phyloP scores from a whole-genome alignment of 2,113 vertebrate species.

The Sporophila hypoxantha region DNA sequence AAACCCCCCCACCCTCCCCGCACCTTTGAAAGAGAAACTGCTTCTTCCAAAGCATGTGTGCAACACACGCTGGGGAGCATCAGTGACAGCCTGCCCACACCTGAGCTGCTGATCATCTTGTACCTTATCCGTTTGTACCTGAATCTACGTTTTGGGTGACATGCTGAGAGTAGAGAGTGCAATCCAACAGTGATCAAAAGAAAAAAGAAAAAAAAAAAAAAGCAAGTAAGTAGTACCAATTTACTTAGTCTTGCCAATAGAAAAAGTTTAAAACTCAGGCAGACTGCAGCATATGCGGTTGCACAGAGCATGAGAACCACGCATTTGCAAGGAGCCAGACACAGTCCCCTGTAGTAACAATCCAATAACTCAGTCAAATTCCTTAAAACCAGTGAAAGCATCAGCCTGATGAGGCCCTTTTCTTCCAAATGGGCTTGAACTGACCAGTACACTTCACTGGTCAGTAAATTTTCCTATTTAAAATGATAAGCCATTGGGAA shows the following conservation, averaged over 20 bases:
- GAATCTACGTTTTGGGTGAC: not conserved
- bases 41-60: not conserved
- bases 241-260: too few relatives aligned
- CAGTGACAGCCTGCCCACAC: not conserved
- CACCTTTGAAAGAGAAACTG: not conserved
- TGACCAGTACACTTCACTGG: rapidly evolving
- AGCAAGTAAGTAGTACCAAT: not conserved
- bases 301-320: not conserved
- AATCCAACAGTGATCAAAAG: not conserved
- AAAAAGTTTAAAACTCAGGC: not conserved
- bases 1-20: rapidly evolving
- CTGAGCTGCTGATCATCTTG: not conserved
- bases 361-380: not conserved
- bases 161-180: rapidly evolving
- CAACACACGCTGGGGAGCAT: not conserved
- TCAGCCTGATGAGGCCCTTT: not conserved
- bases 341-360: rapidly evolving
- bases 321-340: not conserved
- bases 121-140: not conserved
- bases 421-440: not conserved
- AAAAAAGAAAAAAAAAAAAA: too few relatives aligned
- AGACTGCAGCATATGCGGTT: not conserved
- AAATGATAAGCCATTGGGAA: not conserved
- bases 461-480: not conserved
- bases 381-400: not conserved